Base-by-base conservation (phyloP, 2,113 vertebrate species). In the Struthio camelus region DNA sequence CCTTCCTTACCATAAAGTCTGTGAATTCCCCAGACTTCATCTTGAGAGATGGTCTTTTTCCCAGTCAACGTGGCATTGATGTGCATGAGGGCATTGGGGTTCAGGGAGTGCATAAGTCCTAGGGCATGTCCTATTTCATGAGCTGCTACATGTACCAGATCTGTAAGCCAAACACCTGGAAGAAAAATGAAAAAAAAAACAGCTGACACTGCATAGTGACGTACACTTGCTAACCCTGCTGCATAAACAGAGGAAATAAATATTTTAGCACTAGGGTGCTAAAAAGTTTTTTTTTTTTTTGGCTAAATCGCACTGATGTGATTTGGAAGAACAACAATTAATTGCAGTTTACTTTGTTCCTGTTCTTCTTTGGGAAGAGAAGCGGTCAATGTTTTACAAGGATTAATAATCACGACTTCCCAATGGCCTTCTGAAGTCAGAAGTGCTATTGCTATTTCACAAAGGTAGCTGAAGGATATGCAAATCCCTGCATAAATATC, bases 91-190 rank as follows among this genome's bases (percentile, higher is more conserved):
- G 99, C 99, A 2, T 88, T 98, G 4, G 98, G 96, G 59, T 99
- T 98, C 97, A 98, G 97, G 6, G 99, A 99, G 97, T 99, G 99
- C 99, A 99, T 99, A 48, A 99, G 98, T 8, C 99, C 99, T 40
- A 99, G 96, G 8, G 98, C 98, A 3, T 99, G 99, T 11, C 99
- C 99, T 0, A 99, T 99, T 97, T 99, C 99, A 2, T 99, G 99
- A 44, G 99, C 99, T 0, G 99, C 99, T 44, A 99, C 98, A 0
- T 99, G 99, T 16, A 99, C 99, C 82, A 99, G 98, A 94, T 99
- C 99, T 0, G 99, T 99, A 27, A 99, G 98, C 99, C 99, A 99
- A 10, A 99, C 99, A 4, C 99, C 99, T 99, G 97, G 11, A 28
- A 50, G 18, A 19, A n/a, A 36, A 36, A 14, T 0, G 8, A 51